Evolutionary conservation across 2,888 invertebrate genomes (phyloP).

Genomic region (Vandiemenella viatica): DNA sequence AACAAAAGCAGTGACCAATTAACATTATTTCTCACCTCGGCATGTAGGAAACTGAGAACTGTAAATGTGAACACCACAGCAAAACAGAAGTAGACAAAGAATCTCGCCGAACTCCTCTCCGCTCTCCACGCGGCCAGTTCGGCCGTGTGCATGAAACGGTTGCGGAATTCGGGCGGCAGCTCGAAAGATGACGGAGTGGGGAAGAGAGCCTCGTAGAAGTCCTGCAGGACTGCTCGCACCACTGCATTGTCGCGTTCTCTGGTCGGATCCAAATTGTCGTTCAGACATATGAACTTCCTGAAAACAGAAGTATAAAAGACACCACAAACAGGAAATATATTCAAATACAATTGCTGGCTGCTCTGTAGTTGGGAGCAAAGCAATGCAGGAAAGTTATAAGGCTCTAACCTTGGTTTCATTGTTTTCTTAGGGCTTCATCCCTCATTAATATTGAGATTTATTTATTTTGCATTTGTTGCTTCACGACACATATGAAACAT

Average conservation of each 20-base stretch:
- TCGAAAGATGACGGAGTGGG: conserved; percentile 58
- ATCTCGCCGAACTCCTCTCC: conserved; percentile 21
- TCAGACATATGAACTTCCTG: conserved; percentile 68
- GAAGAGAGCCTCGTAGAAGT: conserved; percentile 59
- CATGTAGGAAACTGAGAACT: conserved; percentile 19
- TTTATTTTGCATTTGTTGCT: no score
- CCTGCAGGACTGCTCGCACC: conserved; percentile 50
- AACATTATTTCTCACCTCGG: conserved; percentile 20
- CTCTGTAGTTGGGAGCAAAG: neutral
- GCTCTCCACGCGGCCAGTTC: conserved; percentile 40
- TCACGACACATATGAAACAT: no score
- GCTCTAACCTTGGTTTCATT: no score
- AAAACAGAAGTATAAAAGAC: no score
- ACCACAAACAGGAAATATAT: conserved; percentile 7
- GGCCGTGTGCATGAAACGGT: conserved; percentile 44
- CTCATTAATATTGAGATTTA: no score
- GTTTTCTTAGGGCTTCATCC: no score
- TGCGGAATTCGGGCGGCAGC: conserved; percentile 48
- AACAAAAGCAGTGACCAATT: no score
- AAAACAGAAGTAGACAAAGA: conserved; percentile 19
- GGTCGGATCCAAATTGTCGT: conserved; percentile 55
- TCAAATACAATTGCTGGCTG: neutral
- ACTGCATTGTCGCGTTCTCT: conserved; percentile 41
- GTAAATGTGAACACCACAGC: conserved; percentile 19
- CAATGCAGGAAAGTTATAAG: no score